Conservation (phyloP, 37 sponge, comb jelly and placozoan species). For the Ianthella basta region DNA sequence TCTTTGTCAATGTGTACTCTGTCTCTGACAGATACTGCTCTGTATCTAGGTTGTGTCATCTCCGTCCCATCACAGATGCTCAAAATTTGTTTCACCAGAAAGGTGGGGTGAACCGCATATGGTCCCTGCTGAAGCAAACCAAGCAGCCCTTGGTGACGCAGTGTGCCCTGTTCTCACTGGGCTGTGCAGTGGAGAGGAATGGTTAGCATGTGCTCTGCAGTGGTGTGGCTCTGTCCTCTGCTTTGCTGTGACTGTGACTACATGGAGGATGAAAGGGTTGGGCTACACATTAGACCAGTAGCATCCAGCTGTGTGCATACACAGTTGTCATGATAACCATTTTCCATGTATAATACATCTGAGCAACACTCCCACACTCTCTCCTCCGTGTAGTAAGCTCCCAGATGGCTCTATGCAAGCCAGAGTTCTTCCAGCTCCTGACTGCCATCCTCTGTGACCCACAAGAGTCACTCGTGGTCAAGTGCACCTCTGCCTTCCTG, state of each 20-base stretch:
- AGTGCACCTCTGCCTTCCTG: conserved; percentile 39
- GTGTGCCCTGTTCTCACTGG: conserved; percentile 45
- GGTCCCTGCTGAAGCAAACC: conserved; percentile 26
- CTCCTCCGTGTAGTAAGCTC: conserved; percentile 44
- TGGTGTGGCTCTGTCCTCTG: too few relatives aligned
- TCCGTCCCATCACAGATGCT: neutral
- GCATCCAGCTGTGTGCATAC: neutral
- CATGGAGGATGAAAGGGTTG: neutral
- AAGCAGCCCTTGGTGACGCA: conserved; percentile 17
- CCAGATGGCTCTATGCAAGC: conserved; percentile 51
- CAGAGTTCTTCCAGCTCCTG: conserved; percentile 38
- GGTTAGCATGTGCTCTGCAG: too few relatives aligned
- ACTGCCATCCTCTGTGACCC: neutral
- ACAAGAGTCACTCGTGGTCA: neutral
- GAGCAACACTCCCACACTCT: too few relatives aligned
- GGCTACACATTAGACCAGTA: neutral
- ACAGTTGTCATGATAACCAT: too few relatives aligned
- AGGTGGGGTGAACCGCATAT: conserved; percentile 32
- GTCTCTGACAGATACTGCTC: too few relatives aligned
- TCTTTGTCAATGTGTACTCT: too few relatives aligned
- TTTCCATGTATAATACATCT: too few relatives aligned
- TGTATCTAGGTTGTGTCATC: neutral
- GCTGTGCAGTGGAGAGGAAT: conserved; percentile 58
- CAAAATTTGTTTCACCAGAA: conserved; percentile 21
- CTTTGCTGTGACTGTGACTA: too few relatives aligned